Base-by-base conservation (phyloP, 1,140 invertebrate species). In the Zaprionus kolodkinae region DNA sequence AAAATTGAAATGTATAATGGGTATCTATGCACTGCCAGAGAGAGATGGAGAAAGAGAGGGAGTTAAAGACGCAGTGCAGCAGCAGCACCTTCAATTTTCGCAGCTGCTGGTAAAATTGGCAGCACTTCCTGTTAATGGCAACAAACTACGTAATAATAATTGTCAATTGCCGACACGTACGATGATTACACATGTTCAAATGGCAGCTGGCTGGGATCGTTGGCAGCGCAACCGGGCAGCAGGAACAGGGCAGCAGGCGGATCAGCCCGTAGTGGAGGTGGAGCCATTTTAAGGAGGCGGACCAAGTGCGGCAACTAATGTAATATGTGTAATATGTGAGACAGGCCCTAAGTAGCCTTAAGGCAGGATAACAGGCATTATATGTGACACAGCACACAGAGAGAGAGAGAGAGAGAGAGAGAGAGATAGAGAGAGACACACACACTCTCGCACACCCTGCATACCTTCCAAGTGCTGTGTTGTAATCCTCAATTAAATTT, bases 401-500 rank as follows among this genome's bases (percentile, higher is more conserved):
- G 13, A 33, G 35, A 25, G 35, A 12, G 13, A 33, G 35, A 12
- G 13, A 33, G 35, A 12, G 13, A 33, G 35, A 12, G 13, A 33
- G n/a, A n/a, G n/a, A n/a, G n/a, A n/a, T n/a, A n/a, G n/a, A n/a
- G 35, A 21, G 35, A 12, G 13, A 33, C 57, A 56, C 38, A 68
- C 17, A 56, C 43, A 57, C 52, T 69, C 15, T 15, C 21, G 48
- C n/a, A 43, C 30, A 36, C 35, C 48, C 33, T 63, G 40, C 40
- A 72, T 11, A 45, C 59, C 61, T 50, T 64, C 62, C n/a, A 52
- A 57, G 62, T 76, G 64, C 65, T 71, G 74, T 36, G 78, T 43
- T 60, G 81, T 88, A 88, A 88, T 89, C 85, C 85, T 78, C 85
- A 88, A 88, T 88, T 88, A 88, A 88, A 88, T 88, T 88, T 88